Evolutionary conservation across 2,113 vertebrate genomes (phyloP).

Genomic region (Phrynosoma platyrhinos): DNA sequence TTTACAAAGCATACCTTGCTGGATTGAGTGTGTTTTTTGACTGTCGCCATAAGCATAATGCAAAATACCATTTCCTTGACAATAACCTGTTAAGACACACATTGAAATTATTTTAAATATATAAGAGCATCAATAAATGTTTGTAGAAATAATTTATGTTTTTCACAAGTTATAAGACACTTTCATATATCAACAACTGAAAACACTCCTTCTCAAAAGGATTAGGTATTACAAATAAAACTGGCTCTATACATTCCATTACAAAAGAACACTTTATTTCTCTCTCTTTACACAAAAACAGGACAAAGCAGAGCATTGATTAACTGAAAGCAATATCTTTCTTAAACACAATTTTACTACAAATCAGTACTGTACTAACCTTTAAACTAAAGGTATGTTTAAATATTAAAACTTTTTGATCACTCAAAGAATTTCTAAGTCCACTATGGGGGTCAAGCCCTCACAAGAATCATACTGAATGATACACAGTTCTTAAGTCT

Average conservation of each 20-base stretch:
- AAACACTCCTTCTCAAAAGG: neutral
- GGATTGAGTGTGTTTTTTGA: conserved; percentile 78
- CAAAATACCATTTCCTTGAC: conserved; percentile 80
- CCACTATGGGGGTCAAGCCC: neutral
- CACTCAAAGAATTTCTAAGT: neutral
- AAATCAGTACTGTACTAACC: neutral
- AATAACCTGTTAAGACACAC: conserved; percentile 72
- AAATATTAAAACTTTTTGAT: neutral
- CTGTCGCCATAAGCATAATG: conserved; percentile 78
- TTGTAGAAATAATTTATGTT: too few species aligned
- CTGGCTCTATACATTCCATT: neutral
- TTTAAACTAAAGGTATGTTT: neutral
- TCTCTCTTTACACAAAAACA: neutral
- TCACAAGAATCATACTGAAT: neutral
- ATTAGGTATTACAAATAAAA: neutral
- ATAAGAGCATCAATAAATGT: neutral
- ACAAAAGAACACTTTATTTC: neutral
- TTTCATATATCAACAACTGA: neutral
- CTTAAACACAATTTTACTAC: neutral
- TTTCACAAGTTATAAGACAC: too few species aligned
- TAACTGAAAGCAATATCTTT: neutral
- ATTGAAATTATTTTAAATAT: neutral
- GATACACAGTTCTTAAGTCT: neutral
- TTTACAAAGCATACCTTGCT: conserved; percentile 76
- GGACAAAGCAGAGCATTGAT: neutral